Base-by-base conservation (phyloP, 2,113 vertebrate species). In the Nesoenas mayeri region DNA sequence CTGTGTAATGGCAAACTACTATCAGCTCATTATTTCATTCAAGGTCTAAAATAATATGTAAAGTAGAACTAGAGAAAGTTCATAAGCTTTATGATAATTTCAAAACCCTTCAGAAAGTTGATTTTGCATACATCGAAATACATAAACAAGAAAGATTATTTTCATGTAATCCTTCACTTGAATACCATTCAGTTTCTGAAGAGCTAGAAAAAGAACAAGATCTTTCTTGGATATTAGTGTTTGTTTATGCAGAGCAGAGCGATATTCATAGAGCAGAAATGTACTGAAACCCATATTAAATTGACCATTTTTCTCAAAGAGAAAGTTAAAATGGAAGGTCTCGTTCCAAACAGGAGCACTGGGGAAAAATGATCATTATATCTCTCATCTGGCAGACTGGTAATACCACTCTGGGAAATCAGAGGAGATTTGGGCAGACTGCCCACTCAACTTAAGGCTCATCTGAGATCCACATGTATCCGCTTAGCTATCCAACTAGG, bases 1-100 rank as follows among this genome's bases (percentile, higher is more conserved):
- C 75, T 87, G 72, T 96, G 95, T 87, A 97, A 97, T 91, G 72
- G 93, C 89, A 91, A 96, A 95, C 93, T 96, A 95, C 97, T 96
- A 93, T 93, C 89, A 92, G 78, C 53, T 97, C 83, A 91, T 75
- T 78, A 83, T 61, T 72, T 86, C 47, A 80, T 84, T 97, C 91
- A 95, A 91, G 65, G 80, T 97, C 88, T 91, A 91, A 92, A 96
- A 95, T 51, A 92, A 86, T 82, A 81, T 10, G 22, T 65, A 57
- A 96, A 94, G 32, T 50, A 91, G 40, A 89, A 67, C 24, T 32
- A 77, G 24, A 81, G 22, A 38, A 65, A 84, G 51, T 85, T 86
- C 38, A 11, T 38, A 57, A 24, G 66, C 22, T 88, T 82, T 89
- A 78, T 3, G 14, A 62, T 51, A 4, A 64, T 65, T 91, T 62